A percentile compares a stretch with the other conserved stretches of the same genome.
Conservation (phyloP, 2,888 invertebrate genomes). For the Scaptodrosophila latifasciaeformis region DNA sequence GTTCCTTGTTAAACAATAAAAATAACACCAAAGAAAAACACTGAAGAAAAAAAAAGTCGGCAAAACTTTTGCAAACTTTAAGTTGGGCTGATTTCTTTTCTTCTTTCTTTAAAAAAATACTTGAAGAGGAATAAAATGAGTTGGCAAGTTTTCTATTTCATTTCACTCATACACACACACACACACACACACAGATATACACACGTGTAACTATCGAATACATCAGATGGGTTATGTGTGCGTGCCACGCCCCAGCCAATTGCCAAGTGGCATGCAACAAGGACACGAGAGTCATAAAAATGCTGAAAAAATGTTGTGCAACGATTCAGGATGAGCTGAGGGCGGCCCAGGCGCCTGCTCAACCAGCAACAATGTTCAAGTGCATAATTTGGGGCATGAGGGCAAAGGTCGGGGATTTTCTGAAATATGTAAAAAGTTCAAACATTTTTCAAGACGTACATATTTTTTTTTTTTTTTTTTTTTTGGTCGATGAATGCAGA, state of each 20-base stretch:
- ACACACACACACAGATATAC: no score
- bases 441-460: no score
- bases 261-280: slow-evolving; percentile 40
- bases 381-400: no score
- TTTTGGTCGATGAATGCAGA: no score
- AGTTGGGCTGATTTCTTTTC: no score
- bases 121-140: background rate
- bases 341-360: slow-evolving; percentile 14
- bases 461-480: no score
- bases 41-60: background rate
- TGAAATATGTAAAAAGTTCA: no score
- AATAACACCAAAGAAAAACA: slow-evolving; percentile 46
- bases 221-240: slow-evolving; percentile 10
- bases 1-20: slow-evolving; percentile 29
- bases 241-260: slow-evolving; percentile 26
- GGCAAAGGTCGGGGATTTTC: no score
- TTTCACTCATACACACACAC: slow-evolving; percentile 17
- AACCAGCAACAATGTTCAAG: slow-evolving; percentile 35
- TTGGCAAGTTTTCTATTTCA: slow-evolving; percentile 55
- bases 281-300: slow-evolving; percentile 60
- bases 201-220: no score
- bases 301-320: slow-evolving; percentile 31
- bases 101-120: slow-evolving; percentile 22
- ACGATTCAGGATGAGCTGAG: slow-evolving; percentile 9
- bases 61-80: slow-evolving; percentile 25